Conservation (phyloP, 1,140 invertebrate genomes). For the Drosophila simulans region DNA sequence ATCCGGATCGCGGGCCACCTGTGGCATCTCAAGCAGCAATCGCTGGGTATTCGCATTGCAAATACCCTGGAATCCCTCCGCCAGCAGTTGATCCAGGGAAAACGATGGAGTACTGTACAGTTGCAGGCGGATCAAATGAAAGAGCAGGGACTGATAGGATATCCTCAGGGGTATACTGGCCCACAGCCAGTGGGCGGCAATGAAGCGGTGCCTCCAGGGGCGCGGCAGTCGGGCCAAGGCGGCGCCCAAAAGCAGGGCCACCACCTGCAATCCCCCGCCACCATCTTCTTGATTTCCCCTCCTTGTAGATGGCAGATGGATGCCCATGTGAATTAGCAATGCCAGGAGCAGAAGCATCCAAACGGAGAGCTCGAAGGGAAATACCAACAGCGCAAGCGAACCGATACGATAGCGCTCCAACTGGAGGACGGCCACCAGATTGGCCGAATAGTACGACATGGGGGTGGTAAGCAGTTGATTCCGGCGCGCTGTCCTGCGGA, state of each 20-base stretch:
- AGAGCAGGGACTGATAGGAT: conserved; percentile 67
- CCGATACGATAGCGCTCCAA: conserved; percentile 48
- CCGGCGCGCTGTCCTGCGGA: conserved; percentile 40
- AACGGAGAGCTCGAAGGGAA: conserved; percentile 51
- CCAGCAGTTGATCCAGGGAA: conserved; percentile 51
- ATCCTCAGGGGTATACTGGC: conserved; percentile 60
- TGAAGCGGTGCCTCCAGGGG: conserved; percentile 55
- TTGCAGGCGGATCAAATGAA: conserved; percentile 66
- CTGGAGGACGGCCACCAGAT: conserved; percentile 53
- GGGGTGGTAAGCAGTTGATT: conserved; percentile 47
- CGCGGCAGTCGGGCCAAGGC: conserved; percentile 36
- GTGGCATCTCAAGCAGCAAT: conserved; percentile 55
- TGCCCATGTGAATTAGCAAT: conserved; percentile 22
- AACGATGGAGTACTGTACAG: conserved; percentile 37
- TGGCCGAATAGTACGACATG: conserved; percentile 60
- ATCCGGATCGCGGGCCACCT: conserved; percentile 5
- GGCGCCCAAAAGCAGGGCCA: conserved; percentile 54
- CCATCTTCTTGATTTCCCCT: neutral
- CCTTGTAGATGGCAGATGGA: conserved; percentile 35
- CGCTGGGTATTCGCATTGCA: conserved; percentile 43
- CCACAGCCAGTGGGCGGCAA: conserved; percentile 67
- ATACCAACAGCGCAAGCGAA: conserved; percentile 37
- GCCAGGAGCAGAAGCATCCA: conserved; percentile 45
- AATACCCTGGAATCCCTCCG: conserved; percentile 39
- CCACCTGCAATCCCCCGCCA: conserved; percentile 30